These are phyloP conservation scores for Fulica atra DNA, from an alignment of 2,113 vertebrate species.

Conservation along the genomic window DNA sequence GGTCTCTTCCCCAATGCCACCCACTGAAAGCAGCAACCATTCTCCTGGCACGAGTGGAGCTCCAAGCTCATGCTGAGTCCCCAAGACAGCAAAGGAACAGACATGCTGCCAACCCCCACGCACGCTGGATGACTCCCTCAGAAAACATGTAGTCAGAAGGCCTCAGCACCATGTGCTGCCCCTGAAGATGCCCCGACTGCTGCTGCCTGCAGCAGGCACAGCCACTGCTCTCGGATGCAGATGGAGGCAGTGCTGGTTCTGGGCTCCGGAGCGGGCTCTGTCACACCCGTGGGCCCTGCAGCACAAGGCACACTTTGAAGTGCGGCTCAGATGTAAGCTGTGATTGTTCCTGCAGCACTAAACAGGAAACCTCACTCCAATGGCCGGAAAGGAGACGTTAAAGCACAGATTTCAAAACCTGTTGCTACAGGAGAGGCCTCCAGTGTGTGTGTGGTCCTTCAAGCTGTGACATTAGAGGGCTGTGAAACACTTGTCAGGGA, in stretches of 20 bases:
- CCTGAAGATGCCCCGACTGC: not conserved
- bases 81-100: not conserved
- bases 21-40: not conserved
- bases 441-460: not conserved
- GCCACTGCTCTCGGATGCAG: rapidly evolving
- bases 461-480: not conserved
- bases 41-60: not conserved
- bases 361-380: not conserved
- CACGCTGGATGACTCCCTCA: not conserved
- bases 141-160: not conserved
- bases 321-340: not conserved
- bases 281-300: not conserved
- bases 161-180: rapidly evolving
- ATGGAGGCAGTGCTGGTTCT: not conserved
- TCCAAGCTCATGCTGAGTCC: not conserved
- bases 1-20: not conserved
- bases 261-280: not conserved
- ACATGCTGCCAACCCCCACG: too few species aligned
- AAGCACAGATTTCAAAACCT: not conserved
- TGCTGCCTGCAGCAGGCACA: not conserved
- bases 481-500: not conserved
- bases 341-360: not conserved
- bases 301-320: not conserved
- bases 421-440: not conserved
- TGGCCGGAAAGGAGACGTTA: not conserved